Conservation (phyloP, 1,140 invertebrate genomes). For the Leguminivora glycinivorella region DNA sequence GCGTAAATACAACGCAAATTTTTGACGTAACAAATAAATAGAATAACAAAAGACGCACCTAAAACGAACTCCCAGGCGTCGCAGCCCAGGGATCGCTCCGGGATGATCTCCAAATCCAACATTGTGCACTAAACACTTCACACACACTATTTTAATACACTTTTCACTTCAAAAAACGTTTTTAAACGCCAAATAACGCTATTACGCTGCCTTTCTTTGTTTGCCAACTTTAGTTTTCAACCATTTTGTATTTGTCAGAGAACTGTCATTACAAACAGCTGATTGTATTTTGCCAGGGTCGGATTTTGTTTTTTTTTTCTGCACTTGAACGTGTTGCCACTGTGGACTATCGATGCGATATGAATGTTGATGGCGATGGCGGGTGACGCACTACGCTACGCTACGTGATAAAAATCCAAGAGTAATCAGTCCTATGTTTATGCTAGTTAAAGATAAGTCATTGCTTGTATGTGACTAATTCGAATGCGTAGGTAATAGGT, state of each 20-base stretch:
- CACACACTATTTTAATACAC: constrained; percentile 70
- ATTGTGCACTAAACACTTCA: constrained; percentile 81
- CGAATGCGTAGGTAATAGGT: no score
- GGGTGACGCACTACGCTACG: no score
- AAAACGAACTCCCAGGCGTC: constrained; percentile 98
- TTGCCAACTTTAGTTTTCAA: constrained; percentile 80
- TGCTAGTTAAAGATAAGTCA: no score
- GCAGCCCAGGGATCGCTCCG: constrained; percentile 96
- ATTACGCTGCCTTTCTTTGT: constrained; percentile 78
- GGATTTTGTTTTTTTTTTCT: constrained; percentile 34
- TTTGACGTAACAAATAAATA: constrained; percentile 75
- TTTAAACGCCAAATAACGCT: constrained; percentile 63
- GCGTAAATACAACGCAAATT: constrained; percentile 77
- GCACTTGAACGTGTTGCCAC: constrained; percentile 24
- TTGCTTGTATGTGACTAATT: no score
- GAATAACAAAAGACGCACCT: constrained; percentile 83
- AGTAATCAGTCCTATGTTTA: no score
- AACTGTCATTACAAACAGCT: constrained; percentile 81
- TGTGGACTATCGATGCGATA: not conserved
- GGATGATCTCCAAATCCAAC: constrained; percentile 97
- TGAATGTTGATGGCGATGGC: no score
- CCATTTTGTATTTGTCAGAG: constrained; percentile 80
- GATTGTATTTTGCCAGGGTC: constrained; percentile 76
- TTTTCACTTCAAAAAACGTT: constrained; percentile 71
- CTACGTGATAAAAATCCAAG: no score